phyloP scores from a whole-genome alignment of 1,140 invertebrate genomes.

The Drosophila persimilis region DNA sequence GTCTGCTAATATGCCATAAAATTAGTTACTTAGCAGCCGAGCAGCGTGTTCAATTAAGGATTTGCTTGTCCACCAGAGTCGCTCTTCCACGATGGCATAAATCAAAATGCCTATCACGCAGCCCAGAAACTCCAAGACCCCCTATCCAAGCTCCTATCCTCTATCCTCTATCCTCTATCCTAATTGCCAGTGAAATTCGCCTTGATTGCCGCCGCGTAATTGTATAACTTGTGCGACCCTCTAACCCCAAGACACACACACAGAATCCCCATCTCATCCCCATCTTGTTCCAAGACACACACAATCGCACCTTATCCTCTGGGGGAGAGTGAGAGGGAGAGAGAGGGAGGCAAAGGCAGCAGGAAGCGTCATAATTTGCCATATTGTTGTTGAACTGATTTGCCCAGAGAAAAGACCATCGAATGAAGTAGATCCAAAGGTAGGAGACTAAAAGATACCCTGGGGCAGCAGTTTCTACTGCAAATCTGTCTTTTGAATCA shows the following conservation, averaged over 20 bases:
- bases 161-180: constrained; percentile 1
- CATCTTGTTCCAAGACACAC: too few relatives aligned
- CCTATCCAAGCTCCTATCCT: constrained; percentile 7
- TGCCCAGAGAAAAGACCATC: constrained; percentile 27
- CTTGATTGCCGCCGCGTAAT: constrained; percentile 67
- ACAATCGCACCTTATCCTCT: constrained; percentile 6
- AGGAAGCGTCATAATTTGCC: constrained; percentile 77
- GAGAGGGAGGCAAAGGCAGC: constrained; percentile 47
- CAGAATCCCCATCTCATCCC: too few relatives aligned
- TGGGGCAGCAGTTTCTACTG: not conserved
- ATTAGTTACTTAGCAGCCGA: constrained; percentile 71
- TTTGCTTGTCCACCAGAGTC: constrained; percentile 49
- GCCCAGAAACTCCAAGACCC: constrained; percentile 23
- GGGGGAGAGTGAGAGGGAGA: not conserved
- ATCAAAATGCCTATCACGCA: constrained; percentile 81
- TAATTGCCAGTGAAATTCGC: constrained; percentile 51
- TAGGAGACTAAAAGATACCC: constrained; percentile 2
- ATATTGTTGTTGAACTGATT: constrained; percentile 65
- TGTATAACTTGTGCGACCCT: constrained; percentile 69
- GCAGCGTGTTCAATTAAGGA: constrained; percentile 74
- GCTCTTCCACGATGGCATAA: constrained; percentile 67
- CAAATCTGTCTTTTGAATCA: too few relatives aligned
- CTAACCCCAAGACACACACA: constrained; percentile 9
- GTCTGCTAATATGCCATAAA: constrained; percentile 80
- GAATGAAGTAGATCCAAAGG: not conserved